Evolutionary conservation across 2,113 vertebrate species (phyloP).

Genomic region (Lycaon pictus): DNA sequence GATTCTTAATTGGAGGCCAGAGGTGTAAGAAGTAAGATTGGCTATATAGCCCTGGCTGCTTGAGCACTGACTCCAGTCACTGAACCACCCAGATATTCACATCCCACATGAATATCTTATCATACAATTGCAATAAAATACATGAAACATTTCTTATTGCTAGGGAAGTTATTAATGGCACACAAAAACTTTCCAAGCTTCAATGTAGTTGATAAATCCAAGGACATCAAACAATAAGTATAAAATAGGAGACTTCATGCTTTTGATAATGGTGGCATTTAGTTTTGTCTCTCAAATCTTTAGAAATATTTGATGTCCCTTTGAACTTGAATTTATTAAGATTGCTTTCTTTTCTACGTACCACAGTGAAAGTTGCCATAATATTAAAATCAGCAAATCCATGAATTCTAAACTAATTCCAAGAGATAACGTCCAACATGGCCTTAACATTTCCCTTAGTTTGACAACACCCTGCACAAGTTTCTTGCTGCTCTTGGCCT

Average conservation of each 20-base stretch:
- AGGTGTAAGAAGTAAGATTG: background rate
- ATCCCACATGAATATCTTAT: background rate
- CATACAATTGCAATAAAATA: background rate
- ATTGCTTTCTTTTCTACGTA: constrained; percentile 41
- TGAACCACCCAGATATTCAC: background rate
- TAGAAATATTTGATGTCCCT: background rate
- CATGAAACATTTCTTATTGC: background rate
- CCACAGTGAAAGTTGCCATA: constrained; percentile 14
- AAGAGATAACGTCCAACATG: background rate
- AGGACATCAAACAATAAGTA: background rate
- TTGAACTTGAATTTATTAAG: background rate
- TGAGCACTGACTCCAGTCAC: background rate
- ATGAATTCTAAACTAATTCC: background rate
- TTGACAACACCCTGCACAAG: background rate
- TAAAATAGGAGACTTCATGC: background rate
- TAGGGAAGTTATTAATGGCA: background rate
- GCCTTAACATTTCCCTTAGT: background rate
- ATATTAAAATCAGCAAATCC: constrained; percentile 59
- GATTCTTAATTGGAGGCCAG: background rate
- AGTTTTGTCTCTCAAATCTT: background rate
- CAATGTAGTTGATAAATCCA: background rate
- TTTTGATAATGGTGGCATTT: background rate
- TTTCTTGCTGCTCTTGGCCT: background rate
- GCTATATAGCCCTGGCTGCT: background rate
- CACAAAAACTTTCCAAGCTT: background rate